Evolutionary conservation across 2,888 invertebrate genomes (phyloP), one percentile per base, ranked within the genome.

Genomic region (Morpho helenor): DNA sequence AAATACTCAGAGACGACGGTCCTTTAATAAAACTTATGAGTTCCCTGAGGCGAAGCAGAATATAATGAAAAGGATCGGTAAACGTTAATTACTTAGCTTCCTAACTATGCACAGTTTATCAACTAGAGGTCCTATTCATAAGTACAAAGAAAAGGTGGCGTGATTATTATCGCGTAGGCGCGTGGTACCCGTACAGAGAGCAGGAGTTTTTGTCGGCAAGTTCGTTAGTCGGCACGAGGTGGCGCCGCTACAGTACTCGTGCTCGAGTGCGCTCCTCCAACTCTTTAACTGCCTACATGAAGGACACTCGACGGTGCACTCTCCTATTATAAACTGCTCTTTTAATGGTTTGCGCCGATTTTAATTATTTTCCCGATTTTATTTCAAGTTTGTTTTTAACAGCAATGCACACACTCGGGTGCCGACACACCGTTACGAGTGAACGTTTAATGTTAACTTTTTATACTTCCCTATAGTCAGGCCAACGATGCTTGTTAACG

Each of bases 231-330:
- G 75, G 74, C 76, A 74, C 80, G 80, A 87, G 86, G 87, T 84
- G 86, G 78, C 85, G 85, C 80, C 77, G 79, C 82, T 79, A 80
- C 84, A 82, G 84, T 79, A 84, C 88, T 88, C 82, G 80, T 82
- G 79, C 83, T 83, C 81, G 70, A 88, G 88, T 74, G 82, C 78
- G 80, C 87, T 83, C 80, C 84, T 87, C 84, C 87, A 87, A 88
- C 89, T 88, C 89, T 89, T 88, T 88, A 89, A 89, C 89, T 88
- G 87, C 89, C 89, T 89, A 88, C 87, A 89, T 87, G 88, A 84
- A 89, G 89, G 85, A 84, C 82, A 77, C 89, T 89, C 74, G 71
- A 85, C 80, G 65, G 74, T 82, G 83, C 85, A 84, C 87, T 89
- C 85, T 84, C 86, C 87, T 82, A 88, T 88, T 88, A 88, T 88